Evolutionary conservation across 2,797 vertebrate genomes (phyloP).

Genomic region (Pelobates cultripes): DNA sequence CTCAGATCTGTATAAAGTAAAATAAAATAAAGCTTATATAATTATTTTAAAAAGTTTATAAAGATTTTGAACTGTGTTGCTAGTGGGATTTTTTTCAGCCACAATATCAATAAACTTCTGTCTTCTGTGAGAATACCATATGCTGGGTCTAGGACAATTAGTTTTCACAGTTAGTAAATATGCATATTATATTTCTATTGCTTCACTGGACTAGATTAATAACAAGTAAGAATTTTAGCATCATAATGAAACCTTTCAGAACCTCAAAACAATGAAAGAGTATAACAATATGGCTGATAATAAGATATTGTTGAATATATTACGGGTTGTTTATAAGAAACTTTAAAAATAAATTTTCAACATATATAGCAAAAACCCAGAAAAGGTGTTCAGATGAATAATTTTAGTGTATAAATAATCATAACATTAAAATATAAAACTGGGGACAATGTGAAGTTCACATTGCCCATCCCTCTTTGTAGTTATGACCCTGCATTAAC

Average conservation of each 20-base stretch:
- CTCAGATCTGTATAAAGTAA: background rate
- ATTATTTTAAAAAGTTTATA: background rate
- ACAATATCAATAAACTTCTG: slow-evolving; percentile 15
- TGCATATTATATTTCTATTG: slow-evolving; percentile 35
- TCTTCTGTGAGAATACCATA: slow-evolving; percentile 30
- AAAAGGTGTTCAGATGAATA: too few species aligned
- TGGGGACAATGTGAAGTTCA: too few species aligned
- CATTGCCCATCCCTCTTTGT: too few species aligned
- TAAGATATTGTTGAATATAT: too few species aligned
- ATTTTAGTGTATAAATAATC: too few species aligned
- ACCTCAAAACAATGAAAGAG: background rate
- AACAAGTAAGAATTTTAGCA: slow-evolving; percentile 11
- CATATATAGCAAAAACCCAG: too few species aligned
- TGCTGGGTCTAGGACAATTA: slow-evolving; percentile 37
- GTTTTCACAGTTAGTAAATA: slow-evolving; percentile 33
- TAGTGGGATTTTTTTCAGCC: background rate
- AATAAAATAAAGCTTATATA: background rate
- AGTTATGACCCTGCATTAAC: too few species aligned
- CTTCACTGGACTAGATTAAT: slow-evolving; percentile 29
- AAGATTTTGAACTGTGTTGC: background rate
- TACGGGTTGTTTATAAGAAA: too few species aligned
- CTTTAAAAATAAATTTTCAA: too few species aligned
- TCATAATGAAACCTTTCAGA: slow-evolving; percentile 6
- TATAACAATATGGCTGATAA: too few species aligned
- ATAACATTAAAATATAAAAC: too few species aligned